These are phyloP conservation scores for Scyliorhinus canicula DNA, from an alignment of 2,797 vertebrate genomes.

Conservation along the genomic window DNA sequence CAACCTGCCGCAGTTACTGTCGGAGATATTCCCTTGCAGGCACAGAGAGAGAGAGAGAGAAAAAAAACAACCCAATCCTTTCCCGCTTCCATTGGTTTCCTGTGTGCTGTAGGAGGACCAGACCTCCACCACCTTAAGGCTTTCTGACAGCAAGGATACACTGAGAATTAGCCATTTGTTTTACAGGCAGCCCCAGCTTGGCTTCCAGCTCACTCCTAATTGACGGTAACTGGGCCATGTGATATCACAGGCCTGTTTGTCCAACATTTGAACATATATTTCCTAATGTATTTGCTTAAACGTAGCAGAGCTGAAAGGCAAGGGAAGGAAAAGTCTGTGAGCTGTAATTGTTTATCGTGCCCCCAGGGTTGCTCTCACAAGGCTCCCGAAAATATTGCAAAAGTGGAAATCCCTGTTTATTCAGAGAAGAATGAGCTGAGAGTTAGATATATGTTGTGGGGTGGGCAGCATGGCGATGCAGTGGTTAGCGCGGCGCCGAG, in stretches of 20 bases:
- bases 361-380: background rate
- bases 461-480: too few relatives aligned
- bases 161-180: slow-evolving; percentile 52
- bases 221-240: slow-evolving; percentile 51
- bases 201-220: slow-evolving; percentile 46
- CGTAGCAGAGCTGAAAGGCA: background rate
- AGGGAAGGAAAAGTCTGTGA: slow-evolving; percentile 32
- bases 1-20: slow-evolving; percentile 38
- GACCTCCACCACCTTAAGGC: slow-evolving; percentile 44
- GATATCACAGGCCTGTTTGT: slow-evolving; percentile 50
- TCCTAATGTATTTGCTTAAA: slow-evolving; percentile 17
- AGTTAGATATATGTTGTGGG: background rate
- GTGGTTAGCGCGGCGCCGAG: too few relatives aligned
- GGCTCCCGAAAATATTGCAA: background rate
- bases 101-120: slow-evolving; percentile 28
- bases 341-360: slow-evolving; percentile 26
- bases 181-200: slow-evolving; percentile 51
- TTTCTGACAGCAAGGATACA: slow-evolving; percentile 43
- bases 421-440: slow-evolving; percentile 8
- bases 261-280: slow-evolving; percentile 48
- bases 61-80: slow-evolving; percentile 35
- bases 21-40: slow-evolving; percentile 37
- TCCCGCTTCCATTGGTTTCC: slow-evolving; percentile 41
- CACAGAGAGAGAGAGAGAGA: slow-evolving; percentile 37
- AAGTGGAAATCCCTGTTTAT: slow-evolving; percentile 28